Evolutionary conservation across 2,888 invertebrate species (phyloP), one percentile per base, ranked within the genome.

Genomic region (Xestobium rufovillosum): DNA sequence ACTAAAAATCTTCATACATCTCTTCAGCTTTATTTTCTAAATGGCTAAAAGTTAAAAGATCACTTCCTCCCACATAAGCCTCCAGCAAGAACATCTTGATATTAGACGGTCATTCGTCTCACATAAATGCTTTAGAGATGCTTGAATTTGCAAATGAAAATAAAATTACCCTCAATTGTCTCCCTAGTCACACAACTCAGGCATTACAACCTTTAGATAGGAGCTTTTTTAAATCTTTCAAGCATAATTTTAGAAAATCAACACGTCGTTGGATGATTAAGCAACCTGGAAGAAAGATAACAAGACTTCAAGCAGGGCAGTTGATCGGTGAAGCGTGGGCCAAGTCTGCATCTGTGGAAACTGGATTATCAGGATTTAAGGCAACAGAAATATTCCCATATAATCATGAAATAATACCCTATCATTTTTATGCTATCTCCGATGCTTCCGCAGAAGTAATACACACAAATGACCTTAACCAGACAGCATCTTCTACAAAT

Each of bases 71-170:
- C n/a, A n/a, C n/a, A n/a, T n/a, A n/a, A n/a, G n/a, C 31, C 12
- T 2, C 23, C 2, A 29, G 38, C 13, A 51, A 50, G 34, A 43
- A 41, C 26, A 25, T 53, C 8, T 31, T 55, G 2, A 38, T 53
- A 12, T 33, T 57, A 8, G 56, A 59, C 41, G 55, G 52, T 23
- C 56, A 57, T 33, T 45, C 47, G 34, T 54, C 52, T 6, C 53
- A 42, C 29, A 41, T 45, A 10, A 40, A 16, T 4, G 26, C 31
- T 27, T 36, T 34, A 4, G 30, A 49, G 9, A 45, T 55, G 47
- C 45, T 55, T 4, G 32, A 53, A 36, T 10, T 37, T 33, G 50
- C 54, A 30, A n/a, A 16, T 14, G 40, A 49, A 14, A 50, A 56
- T 44, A 46, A 52, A 28, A 41, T 49, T 2, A 45, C 49, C 17